Base-by-base conservation (phyloP, 2,797 vertebrate species). In the Synaphobranchus kaupii region DNA sequence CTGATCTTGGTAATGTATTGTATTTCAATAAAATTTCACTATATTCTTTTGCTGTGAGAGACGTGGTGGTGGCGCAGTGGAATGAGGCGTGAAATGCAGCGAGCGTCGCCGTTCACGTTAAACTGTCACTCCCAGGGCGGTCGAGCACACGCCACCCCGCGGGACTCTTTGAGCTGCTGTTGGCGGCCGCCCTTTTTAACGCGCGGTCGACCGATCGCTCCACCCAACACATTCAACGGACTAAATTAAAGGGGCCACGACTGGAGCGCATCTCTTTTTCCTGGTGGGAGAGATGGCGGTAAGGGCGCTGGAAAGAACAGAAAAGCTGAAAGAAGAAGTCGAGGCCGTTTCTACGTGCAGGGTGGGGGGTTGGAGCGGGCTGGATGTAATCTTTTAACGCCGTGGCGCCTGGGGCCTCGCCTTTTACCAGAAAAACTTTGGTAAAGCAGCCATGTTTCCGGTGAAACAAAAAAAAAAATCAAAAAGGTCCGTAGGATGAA, bases 401-500 rank as follows among this genome's bases (percentile, higher is more conserved):
- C 39, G 22, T 28, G 47, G 47, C 44, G 50, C 50, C 71, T 12
- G n/a, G 34, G 50, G 85, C 39, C 84, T 68, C 52, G 56, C 85
- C 54, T 76, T 78, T 86, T 86, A 88, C 85, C 80, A 88, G 87
- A 88, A 86, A 73, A 63, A 25, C 44, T 50, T 48, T 6, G 28
- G 28, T 31, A 31, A 34, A 85, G 84, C 47, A 50, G 84, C 84
- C 60, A 58, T 66, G 22, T 39, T 68, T 76, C 54, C 39, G 20
- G 85, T 25, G 25, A 84, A 83, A 83, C 47, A 48, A 28, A 71
- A 39, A 78, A 78, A 39, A 78, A 78, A 78, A 47, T 34, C 31
- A 20, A 78, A 78, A 71, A 83, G 78, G 78, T 85, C 88, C 80
- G 87, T 85, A 91, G 89, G 90, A 92, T 93, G 89, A 93, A 92